phyloP scores from a whole-genome alignment of 1,140 invertebrate species.

The Eupeodes corollae region DNA sequence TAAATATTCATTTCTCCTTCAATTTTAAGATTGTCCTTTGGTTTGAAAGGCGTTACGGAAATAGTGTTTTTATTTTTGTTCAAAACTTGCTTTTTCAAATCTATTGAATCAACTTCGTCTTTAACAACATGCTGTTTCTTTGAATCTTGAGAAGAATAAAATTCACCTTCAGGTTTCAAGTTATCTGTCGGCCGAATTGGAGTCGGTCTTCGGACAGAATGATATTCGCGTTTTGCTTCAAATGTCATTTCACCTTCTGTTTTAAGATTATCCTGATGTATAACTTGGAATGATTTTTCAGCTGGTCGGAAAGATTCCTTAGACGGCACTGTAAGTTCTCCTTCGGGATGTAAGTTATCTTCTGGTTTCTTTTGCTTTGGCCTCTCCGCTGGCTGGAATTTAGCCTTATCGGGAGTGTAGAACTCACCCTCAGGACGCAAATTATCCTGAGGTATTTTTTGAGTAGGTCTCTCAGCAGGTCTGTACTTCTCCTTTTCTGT shows the following conservation, averaged over 20 bases:
- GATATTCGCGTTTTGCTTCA: conserved; percentile 35
- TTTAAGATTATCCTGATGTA: conserved; percentile 53
- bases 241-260: conserved; percentile 54
- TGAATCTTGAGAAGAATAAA: conserved; percentile 44
- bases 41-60: conserved; percentile 6
- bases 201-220: conserved; percentile 24
- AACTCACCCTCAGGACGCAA: conserved; percentile 51
- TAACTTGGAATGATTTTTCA: conserved; percentile 43
- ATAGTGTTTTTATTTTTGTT: conserved; percentile 11
- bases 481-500: too few relatives aligned
- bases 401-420: conserved; percentile 27
- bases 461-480: conserved; percentile 41
- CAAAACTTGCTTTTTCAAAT: conserved; percentile 15
- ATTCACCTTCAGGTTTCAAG: conserved; percentile 44
- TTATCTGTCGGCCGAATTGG: conserved; percentile 21
- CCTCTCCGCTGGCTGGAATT: conserved; percentile 37
- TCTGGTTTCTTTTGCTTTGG: conserved; percentile 34
- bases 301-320: conserved; percentile 46
- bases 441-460: conserved; percentile 49
- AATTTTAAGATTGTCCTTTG: conserved; percentile 38
- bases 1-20: conserved; percentile 40
- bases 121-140: conserved; percentile 49
- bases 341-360: conserved; percentile 56
- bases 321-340: conserved; percentile 46
- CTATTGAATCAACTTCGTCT: conserved; percentile 41